Conservation (phyloP, 2,888 invertebrate genomes). For the Amorpha juglandis region DNA sequence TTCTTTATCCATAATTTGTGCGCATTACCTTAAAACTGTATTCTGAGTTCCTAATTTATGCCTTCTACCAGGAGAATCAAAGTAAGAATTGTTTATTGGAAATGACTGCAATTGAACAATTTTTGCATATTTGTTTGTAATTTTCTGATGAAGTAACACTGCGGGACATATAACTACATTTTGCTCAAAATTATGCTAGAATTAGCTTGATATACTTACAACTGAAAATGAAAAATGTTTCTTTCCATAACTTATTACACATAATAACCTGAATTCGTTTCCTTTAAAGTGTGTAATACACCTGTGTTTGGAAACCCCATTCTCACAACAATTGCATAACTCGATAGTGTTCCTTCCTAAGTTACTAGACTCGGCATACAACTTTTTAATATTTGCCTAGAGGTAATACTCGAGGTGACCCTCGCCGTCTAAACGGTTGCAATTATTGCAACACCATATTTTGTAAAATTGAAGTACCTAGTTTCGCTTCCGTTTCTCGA, state of each 20-base stretch:
- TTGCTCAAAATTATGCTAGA: not conserved
- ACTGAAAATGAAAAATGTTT: too few relatives aligned
- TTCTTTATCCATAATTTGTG: too few relatives aligned
- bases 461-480: slow-evolving; percentile 11
- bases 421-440: slow-evolving; percentile 3
- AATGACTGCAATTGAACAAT: not conserved
- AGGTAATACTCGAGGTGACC: not conserved
- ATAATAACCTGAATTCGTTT: too few relatives aligned
- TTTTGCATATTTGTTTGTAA: not conserved
- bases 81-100: too few relatives aligned
- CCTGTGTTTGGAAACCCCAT: too few relatives aligned
- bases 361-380: not conserved
- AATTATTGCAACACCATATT: slow-evolving; percentile 6
- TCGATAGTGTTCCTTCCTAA: not conserved
- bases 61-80: too few relatives aligned
- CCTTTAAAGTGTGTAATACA: too few relatives aligned
- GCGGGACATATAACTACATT: not conserved
- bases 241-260: too few relatives aligned
- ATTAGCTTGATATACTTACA: not conserved
- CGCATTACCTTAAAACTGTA: too few relatives aligned
- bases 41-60: too few relatives aligned
- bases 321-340: too few relatives aligned
- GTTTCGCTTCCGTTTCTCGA: slow-evolving; percentile 2
- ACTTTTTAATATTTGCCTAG: not conserved
- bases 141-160: not conserved